phyloP scores from a whole-genome alignment of 2,888 invertebrate species.

The Drosophila pseudotalamancana region DNA sequence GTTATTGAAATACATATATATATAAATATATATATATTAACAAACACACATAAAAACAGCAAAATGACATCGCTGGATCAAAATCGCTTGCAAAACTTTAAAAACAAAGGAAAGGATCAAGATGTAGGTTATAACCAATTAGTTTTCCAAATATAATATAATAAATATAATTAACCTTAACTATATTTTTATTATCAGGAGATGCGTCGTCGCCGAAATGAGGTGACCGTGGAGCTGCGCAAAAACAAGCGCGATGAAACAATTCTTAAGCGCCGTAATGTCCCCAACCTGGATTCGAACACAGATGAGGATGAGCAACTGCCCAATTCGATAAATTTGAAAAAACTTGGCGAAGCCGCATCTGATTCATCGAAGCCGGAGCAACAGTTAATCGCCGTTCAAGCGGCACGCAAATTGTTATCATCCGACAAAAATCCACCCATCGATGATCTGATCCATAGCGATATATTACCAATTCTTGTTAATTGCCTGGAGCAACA shows the following conservation, averaged over 20 bases:
- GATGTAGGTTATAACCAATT: conserved; percentile 90
- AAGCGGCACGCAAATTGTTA: conserved; percentile 96
- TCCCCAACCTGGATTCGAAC: conserved; percentile 93
- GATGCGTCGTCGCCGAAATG: conserved; percentile 98
- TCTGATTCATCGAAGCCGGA: conserved; percentile 91
- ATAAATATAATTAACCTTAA: conserved; percentile 1
- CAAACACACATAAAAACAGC: conserved; percentile 29
- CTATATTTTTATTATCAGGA: conserved; percentile 88
- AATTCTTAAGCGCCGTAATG: conserved; percentile 97
- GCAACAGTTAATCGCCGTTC: conserved; percentile 95
- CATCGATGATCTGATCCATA: conserved; percentile 96
- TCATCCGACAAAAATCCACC: conserved; percentile 99
- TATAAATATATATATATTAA: conserved; percentile 5
- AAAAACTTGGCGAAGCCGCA: conserved; percentile 94
- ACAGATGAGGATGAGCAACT: conserved; percentile 91
- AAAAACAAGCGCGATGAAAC: conserved; percentile 99
- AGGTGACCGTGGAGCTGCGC: conserved; percentile 97
- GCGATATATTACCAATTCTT: conserved; percentile 97
- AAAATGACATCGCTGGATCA: conserved; percentile 82
- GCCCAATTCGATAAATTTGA: conserved; percentile 89
- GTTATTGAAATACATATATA: conserved; percentile 26
- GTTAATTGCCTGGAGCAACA: conserved; percentile 94
- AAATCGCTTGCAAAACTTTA: conserved; percentile 95
- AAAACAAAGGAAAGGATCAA: conserved; percentile 99
- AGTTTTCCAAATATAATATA: background rate